Conservation (phyloP, 2,797 vertebrate species). For the Muscicapa comitata region DNA sequence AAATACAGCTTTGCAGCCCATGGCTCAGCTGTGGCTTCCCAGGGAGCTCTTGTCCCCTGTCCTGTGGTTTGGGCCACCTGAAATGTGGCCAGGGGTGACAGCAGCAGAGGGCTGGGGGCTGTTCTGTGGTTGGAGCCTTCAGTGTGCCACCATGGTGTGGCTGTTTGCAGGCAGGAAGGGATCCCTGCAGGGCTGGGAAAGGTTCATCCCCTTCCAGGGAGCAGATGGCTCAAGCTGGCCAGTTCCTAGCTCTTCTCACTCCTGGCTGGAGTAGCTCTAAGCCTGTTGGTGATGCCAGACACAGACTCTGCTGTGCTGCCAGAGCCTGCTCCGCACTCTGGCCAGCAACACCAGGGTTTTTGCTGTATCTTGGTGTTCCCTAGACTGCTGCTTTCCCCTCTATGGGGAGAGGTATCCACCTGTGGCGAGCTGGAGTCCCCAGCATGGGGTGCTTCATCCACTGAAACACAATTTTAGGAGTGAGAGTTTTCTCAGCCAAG, state of each 20-base stretch:
- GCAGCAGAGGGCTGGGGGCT: not conserved
- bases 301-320: not conserved
- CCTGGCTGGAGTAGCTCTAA: not conserved
- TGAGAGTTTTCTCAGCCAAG: not conserved
- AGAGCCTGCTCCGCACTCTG: not conserved
- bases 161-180: not conserved
- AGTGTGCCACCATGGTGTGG: accelerated
- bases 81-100: not conserved
- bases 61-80: not conserved
- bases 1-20: not conserved
- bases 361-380: accelerated
- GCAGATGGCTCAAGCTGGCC: not conserved
- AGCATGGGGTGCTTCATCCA: not conserved
- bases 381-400: not conserved
- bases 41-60: not conserved
- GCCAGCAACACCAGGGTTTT: not conserved
- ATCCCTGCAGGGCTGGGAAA: not conserved
- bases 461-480: not conserved
- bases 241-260: not conserved
- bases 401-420: not conserved
- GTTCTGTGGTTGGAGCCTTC: not conserved
- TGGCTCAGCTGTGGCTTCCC: accelerated
- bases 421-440: not conserved
- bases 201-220: not conserved
- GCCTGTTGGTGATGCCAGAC: not conserved